These are phyloP conservation scores for Chlorodrepanis virens DNA, from an alignment of 2,113 vertebrate species.

Conservation along the genomic window DNA sequence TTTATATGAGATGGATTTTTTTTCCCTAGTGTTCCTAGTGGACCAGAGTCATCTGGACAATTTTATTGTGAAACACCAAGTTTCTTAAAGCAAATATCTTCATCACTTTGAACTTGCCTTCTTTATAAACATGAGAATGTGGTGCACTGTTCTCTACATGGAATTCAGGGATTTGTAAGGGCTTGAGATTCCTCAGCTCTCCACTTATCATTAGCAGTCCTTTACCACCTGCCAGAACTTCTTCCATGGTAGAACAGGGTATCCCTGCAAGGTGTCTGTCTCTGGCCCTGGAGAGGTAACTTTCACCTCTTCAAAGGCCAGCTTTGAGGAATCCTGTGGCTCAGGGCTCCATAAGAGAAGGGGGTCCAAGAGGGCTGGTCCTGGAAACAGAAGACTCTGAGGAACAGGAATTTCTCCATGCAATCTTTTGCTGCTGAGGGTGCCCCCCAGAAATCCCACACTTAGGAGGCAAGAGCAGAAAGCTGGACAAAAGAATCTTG, in stretches of 20 bases:
- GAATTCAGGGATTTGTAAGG: neutral
- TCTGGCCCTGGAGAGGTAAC: neutral
- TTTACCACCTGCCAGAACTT: neutral
- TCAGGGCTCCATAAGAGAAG: neutral
- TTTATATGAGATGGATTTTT: neutral
- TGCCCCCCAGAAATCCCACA: neutral
- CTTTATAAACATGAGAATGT: neutral
- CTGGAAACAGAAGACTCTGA: neutral
- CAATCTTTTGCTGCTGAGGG: neutral
- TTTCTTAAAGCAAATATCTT: neutral
- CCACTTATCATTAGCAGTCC: neutral
- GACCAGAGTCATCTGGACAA: neutral
- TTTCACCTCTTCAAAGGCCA: neutral
- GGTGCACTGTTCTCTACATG: neutral
- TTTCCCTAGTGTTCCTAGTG: neutral
- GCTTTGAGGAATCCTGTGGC: fast-evolving
- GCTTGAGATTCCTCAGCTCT: neutral
- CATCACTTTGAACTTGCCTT: neutral
- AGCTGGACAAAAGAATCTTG: neutral
- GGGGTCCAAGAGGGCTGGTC: too few relatives aligned
- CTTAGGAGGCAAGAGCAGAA: neutral
- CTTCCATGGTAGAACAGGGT: neutral
- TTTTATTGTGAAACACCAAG: fast-evolving
- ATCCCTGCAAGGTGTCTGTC: neutral
- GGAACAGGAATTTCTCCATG: fast-evolving